These are phyloP conservation scores for Globia sparganii DNA, from an alignment of 2,888 invertebrate genomes.

Conservation along the genomic window DNA sequence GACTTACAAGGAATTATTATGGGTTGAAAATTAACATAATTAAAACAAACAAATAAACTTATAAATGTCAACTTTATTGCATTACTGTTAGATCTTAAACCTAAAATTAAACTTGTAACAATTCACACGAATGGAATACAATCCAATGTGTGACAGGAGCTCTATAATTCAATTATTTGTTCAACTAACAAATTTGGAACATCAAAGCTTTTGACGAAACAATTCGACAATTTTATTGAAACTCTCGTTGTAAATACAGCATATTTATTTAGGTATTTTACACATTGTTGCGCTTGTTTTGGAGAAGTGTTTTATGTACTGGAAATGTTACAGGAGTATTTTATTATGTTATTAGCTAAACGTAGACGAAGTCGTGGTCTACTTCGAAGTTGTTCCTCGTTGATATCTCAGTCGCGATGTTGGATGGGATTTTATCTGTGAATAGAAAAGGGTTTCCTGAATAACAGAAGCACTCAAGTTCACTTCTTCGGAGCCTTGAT, in stretches of 20 bases:
- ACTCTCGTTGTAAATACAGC: constrained; percentile 17
- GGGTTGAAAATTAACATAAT: background rate
- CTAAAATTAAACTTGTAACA: constrained; percentile 38
- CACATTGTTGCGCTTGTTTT: background rate
- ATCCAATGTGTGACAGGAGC: constrained; percentile 18
- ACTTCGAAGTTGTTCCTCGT: constrained; percentile 91
- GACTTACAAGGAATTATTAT: background rate
- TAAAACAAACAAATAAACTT: constrained; percentile 26
- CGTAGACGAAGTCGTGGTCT: constrained; percentile 84
- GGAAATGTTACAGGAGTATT: constrained; percentile 39
- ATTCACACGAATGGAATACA: constrained; percentile 26
- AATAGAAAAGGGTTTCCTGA: constrained; percentile 61
- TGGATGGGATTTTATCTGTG: constrained; percentile 95
- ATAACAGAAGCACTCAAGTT: background rate
- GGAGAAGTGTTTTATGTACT: background rate
- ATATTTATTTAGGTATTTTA: constrained; percentile 13
- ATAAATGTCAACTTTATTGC: constrained; percentile 57
- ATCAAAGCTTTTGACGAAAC: constrained; percentile 17
- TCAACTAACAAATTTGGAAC: constrained; percentile 25
- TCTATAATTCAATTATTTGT: constrained; percentile 19
- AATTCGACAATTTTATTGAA: constrained; percentile 5
- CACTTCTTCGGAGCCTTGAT: background rate
- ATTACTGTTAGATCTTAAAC: constrained; percentile 59
- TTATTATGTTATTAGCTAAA: constrained; percentile 66
- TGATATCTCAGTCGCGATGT: constrained; percentile 95